Evolutionary conservation across 2,797 vertebrate species (phyloP).

Genomic region (Gephyroberyx darwinii): DNA sequence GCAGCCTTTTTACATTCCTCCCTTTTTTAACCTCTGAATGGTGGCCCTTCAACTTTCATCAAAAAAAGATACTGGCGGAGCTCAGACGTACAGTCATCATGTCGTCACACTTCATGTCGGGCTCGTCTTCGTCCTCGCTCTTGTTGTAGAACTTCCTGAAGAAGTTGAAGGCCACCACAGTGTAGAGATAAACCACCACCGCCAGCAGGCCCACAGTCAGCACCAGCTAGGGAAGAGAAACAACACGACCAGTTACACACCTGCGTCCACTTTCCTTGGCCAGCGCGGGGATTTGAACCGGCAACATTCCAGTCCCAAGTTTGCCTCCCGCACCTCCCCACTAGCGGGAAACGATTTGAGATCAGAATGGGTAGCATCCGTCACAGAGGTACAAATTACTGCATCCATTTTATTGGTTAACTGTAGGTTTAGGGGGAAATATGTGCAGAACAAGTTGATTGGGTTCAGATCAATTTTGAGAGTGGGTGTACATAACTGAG

Average conservation of each 20-base stretch:
- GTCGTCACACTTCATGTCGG: slow-evolving; percentile 99
- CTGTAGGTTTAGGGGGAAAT: no score
- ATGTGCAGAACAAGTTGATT: no score
- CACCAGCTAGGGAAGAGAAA: slow-evolving; percentile 82
- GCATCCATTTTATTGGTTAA: no score
- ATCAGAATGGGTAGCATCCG: no score
- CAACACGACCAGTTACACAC: no score
- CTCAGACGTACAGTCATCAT: slow-evolving; percentile 93
- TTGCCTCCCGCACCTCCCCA: background rate
- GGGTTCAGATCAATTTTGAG: no score
- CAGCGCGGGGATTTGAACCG: no score
- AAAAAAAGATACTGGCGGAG: background rate
- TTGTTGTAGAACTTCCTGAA: slow-evolving; percentile 99
- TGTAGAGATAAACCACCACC: slow-evolving; percentile 97
- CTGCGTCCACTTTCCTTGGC: no score
- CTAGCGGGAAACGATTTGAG: no score
- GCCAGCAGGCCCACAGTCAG: slow-evolving; percentile 98
- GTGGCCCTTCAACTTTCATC: background rate
- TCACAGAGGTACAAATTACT: no score
- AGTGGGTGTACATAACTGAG: no score
- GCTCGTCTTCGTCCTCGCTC: slow-evolving; percentile 95
- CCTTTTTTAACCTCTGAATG: background rate
- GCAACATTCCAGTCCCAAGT: no score
- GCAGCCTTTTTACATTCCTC: background rate
- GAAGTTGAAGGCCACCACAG: slow-evolving; percentile 99